Evolutionary conservation across 2,888 invertebrate species (phyloP).

Genomic region (Melolontha melolontha): DNA sequence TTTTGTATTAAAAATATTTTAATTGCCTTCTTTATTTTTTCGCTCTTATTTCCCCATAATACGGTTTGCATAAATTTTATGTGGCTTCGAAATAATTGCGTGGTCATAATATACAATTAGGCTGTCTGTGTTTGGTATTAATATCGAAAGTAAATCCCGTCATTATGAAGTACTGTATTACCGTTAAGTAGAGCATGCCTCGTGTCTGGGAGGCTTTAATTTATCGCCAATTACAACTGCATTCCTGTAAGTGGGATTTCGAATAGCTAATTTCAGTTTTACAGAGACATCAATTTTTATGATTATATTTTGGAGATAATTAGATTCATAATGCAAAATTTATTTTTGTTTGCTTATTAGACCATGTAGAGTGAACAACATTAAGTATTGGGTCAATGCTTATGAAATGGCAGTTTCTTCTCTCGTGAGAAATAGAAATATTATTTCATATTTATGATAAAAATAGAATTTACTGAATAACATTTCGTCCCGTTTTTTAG

Average conservation of each 20-base stretch:
- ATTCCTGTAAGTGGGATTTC: slow-evolving; percentile 13
- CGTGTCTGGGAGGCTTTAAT: slow-evolving; percentile 21
- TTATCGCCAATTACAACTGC: slow-evolving; percentile 24
- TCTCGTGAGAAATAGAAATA: too few relatives aligned
- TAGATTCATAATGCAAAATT: too few relatives aligned
- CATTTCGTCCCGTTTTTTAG: too few relatives aligned
- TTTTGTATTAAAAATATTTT: slow-evolving; percentile 10
- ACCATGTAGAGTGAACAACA: too few relatives aligned
- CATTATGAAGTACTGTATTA: slow-evolving; percentile 26
- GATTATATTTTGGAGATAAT: slow-evolving; percentile 6
- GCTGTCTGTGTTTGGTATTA: slow-evolving; percentile 34
- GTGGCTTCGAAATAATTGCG: slow-evolving; percentile 21
- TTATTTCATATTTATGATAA: too few relatives aligned
- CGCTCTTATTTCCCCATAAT: neutral
- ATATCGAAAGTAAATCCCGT: slow-evolving; percentile 33
- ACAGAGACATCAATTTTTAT: slow-evolving; percentile 26
- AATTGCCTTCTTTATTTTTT: slow-evolving; percentile 18
- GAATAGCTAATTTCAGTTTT: slow-evolving; percentile 3
- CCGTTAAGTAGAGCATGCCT: slow-evolving; percentile 23
- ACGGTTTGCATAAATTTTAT: slow-evolving; percentile 19
- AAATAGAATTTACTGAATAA: too few relatives aligned
- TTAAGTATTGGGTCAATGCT: too few relatives aligned
- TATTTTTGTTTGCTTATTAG: too few relatives aligned
- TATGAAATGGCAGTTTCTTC: too few relatives aligned
- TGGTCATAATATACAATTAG: slow-evolving; percentile 24